Evolutionary conservation across 2,888 invertebrate species (phyloP).

Genomic region (Trilocha varians): DNA sequence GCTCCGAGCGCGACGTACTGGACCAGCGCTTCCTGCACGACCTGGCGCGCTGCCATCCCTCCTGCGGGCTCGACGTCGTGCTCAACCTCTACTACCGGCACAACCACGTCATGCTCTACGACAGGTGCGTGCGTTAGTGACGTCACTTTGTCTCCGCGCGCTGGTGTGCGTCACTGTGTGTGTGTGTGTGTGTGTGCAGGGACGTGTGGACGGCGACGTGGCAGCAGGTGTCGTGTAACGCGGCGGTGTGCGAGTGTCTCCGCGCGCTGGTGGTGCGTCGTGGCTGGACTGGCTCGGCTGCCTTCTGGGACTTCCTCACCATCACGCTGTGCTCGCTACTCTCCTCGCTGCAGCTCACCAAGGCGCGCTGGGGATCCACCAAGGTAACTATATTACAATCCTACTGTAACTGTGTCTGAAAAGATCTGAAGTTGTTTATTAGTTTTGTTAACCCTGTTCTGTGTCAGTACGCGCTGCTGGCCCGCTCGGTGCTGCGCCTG

Average conservation of each 20-base stretch:
- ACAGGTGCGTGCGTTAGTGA: conserved; percentile 36
- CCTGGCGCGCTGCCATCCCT: conserved; percentile 11
- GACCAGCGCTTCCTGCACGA: conserved; percentile 5
- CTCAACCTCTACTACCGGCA: conserved; percentile 36
- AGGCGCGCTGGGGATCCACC: conserved; percentile 45
- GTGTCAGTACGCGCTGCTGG: conserved; percentile 55
- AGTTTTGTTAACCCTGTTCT: too few species aligned
- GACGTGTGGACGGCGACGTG: conserved; percentile 17
- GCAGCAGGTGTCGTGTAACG: conserved; percentile 28
- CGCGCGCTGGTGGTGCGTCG: conserved; percentile 14
- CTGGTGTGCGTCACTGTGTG: background rate
- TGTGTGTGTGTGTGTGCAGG: conserved; percentile 11
- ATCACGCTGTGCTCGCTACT: conserved; percentile 81
- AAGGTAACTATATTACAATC: conserved; percentile 50
- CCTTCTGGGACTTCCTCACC: conserved; percentile 83
- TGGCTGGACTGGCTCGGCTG: conserved; percentile 44
- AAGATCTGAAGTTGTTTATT: too few species aligned
- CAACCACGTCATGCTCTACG: conserved; percentile 51
- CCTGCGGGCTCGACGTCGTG: conserved; percentile 34
- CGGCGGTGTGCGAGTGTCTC: conserved; percentile 25
- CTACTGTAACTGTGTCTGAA: too few species aligned
- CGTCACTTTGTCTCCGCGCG: background rate
- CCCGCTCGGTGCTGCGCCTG: conserved; percentile 66
- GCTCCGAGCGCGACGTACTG: conserved; percentile 6
- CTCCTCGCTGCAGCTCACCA: conserved; percentile 57